phyloP scores from a whole-genome alignment of 2,113 vertebrate genomes.

The Syrrhaptes paradoxus region DNA sequence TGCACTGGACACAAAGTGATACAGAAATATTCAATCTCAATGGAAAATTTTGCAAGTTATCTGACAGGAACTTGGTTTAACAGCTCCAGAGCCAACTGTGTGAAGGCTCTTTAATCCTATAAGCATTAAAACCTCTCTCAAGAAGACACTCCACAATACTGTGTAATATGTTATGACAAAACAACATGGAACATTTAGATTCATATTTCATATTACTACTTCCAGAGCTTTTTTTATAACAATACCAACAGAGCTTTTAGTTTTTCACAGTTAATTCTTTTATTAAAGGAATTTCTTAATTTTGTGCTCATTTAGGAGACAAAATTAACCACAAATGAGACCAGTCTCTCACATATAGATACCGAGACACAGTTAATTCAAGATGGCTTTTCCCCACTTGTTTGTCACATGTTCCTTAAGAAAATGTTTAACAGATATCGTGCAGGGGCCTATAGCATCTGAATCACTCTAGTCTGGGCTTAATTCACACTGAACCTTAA shows the following conservation, averaged over 20 bases:
- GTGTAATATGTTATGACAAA: background rate
- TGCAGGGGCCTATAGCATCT: background rate
- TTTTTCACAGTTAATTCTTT: background rate
- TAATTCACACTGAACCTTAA: background rate
- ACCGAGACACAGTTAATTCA: background rate
- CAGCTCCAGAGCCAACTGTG: background rate
- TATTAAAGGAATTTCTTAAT: background rate
- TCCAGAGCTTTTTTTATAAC: background rate
- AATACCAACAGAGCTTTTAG: background rate
- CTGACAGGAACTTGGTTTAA: background rate
- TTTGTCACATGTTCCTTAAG: background rate
- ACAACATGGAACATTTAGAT: background rate
- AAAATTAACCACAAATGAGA: background rate
- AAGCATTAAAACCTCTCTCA: background rate
- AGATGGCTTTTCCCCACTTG: background rate
- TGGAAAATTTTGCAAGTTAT: background rate
- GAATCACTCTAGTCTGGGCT: background rate
- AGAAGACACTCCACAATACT: background rate
- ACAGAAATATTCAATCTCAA: background rate
- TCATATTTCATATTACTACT: background rate
- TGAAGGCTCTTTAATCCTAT: background rate
- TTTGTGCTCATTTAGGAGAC: background rate
- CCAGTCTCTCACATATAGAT: background rate
- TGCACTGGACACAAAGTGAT: background rate
- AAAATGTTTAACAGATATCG: accelerated